A percentile compares a stretch with the other conserved stretches of the same genome.
phyloP scores from a whole-genome alignment of 2,113 vertebrate species.

The Otus sunia region DNA sequence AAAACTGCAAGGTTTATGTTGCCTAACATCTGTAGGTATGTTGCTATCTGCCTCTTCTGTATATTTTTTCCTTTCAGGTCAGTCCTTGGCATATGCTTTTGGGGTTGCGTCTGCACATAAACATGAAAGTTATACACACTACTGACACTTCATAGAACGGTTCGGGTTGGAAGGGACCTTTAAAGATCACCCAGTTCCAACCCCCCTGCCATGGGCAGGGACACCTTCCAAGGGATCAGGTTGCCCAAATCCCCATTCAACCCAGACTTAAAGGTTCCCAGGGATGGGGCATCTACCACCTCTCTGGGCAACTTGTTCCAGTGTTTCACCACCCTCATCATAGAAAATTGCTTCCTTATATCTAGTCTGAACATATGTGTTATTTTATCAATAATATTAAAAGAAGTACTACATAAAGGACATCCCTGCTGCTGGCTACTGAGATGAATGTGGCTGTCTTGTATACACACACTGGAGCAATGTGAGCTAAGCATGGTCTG shows the following conservation, averaged over 20 bases:
- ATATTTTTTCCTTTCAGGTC: not conserved
- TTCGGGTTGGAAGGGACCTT: not conserved
- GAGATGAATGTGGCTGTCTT: not conserved
- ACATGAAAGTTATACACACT: too few relatives aligned
- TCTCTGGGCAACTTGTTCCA: not conserved
- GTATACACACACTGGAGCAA: too few relatives aligned
- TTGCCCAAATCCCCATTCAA: not conserved
- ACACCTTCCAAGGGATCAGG: not conserved
- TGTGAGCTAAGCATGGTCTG: rapidly evolving
- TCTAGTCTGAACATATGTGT: rapidly evolving
- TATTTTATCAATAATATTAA: not conserved
- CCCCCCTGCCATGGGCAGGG: not conserved
- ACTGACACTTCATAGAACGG: not conserved
- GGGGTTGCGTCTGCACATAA: not conserved
- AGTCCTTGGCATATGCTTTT: not conserved
- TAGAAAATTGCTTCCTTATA: not conserved
- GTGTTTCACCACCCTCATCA: rapidly evolving
- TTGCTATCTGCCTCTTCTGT: not conserved
- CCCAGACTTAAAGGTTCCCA: rapidly evolving
- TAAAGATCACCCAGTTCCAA: not conserved
- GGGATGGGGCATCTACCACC: too few relatives aligned
- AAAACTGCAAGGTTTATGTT: not conserved
- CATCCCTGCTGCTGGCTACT: not conserved
- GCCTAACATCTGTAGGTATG: not conserved
- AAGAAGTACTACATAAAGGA: not conserved